Percentiles rank a stretch among this genome's conserved stretches.
Evolutionary conservation across 2,113 vertebrate species (phyloP).

Genomic region (Chiloscyllium plagiosum): DNA sequence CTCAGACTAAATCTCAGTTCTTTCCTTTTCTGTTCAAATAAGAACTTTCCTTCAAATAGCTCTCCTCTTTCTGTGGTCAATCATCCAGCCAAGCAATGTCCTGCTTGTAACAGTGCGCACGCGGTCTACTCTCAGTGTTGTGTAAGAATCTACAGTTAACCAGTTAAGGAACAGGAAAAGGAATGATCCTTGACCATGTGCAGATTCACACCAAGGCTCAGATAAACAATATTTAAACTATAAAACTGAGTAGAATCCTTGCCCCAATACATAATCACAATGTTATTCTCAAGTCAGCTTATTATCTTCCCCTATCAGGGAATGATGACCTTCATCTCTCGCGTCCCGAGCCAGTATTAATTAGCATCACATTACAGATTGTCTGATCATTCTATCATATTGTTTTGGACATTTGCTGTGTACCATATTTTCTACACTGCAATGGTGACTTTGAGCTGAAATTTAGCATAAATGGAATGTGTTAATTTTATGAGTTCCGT

Average conservation of each 20-base stretch:
- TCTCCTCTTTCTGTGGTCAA: not conserved
- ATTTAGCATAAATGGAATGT: no score
- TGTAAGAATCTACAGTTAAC: not conserved
- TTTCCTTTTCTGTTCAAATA: not conserved
- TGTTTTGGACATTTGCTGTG: not conserved
- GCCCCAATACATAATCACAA: not conserved
- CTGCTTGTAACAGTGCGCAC: not conserved
- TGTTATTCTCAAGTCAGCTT: not conserved
- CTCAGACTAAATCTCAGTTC: not conserved
- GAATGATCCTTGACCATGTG: not conserved
- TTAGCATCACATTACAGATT: not conserved
- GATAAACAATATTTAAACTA: not conserved
- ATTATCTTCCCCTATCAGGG: not conserved
- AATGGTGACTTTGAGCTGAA: not conserved
- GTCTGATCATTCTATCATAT: not conserved
- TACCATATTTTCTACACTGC: not conserved
- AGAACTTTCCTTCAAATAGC: not conserved
- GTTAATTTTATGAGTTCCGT: no score
- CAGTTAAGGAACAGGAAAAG: not conserved
- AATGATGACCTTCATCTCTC: not conserved
- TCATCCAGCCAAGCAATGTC: not conserved
- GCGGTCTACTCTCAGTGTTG: not conserved
- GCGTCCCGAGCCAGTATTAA: no score
- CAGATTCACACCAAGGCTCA: not conserved
- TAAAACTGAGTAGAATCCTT: not conserved